Evolutionary conservation across 2,888 invertebrate species (phyloP).

Genomic region (Dynastes hyllus): DNA sequence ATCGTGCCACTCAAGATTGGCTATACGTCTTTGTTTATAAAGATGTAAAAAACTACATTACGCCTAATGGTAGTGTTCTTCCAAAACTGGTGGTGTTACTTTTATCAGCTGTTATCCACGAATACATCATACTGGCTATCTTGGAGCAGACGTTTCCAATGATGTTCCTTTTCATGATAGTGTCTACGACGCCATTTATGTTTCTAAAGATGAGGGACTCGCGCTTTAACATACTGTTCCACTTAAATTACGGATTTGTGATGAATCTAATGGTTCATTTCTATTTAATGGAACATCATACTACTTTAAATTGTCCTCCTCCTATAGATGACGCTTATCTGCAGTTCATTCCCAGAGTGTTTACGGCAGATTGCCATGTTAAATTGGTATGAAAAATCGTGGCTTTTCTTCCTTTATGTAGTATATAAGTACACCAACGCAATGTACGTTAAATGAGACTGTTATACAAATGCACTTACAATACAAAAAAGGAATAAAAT

Average conservation of each 20-base stretch:
- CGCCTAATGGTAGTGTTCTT: constrained; percentile 70
- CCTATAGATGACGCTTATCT: background rate
- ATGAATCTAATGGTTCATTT: constrained; percentile 2
- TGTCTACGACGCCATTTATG: constrained; percentile 77
- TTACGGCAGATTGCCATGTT: constrained; percentile 1
- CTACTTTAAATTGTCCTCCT: background rate
- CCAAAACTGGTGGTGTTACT: constrained; percentile 81
- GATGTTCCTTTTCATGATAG: constrained; percentile 82
- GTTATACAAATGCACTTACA: no score
- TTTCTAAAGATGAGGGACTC: constrained; percentile 72
- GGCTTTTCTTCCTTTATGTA: no score
- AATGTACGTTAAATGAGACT: no score
- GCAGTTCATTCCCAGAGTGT: background rate
- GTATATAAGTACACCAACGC: no score
- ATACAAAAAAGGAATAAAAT: no score
- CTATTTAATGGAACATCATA: constrained; percentile 14
- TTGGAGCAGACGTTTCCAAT: constrained; percentile 94
- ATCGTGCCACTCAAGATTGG: constrained; percentile 96
- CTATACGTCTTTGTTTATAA: constrained; percentile 91
- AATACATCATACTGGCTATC: constrained; percentile 85
- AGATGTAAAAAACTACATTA: constrained; percentile 74
- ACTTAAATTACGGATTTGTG: background rate
- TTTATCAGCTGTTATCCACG: constrained; percentile 91
- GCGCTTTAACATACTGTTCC: constrained; percentile 85
- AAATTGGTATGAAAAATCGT: no score